Evolutionary conservation across 2,797 vertebrate genomes (phyloP), one percentile per base, ranked within the genome.

Genomic region (Halcyon leucocephala): DNA sequence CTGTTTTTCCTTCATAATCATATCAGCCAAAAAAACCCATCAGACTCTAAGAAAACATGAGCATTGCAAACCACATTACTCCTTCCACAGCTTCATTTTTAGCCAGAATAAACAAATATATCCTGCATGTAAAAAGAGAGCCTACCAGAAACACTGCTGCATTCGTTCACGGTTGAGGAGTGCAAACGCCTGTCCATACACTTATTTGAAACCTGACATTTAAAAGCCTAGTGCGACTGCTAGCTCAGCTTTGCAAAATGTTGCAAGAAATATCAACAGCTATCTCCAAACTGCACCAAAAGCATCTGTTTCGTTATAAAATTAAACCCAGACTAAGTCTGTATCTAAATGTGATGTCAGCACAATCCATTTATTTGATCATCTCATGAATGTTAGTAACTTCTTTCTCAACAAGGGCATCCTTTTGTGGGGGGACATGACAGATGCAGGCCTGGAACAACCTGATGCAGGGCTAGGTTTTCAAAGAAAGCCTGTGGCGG

Each of bases 41-140:
- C 4, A 71, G 65, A 61, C 33, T 64, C 62, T 82, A 83, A 86
- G 70, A 81, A 83, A 95, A 69, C 11, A 11, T 10, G 72, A 73
- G 57, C 67, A 82, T 3, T 70, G 74, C 54, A 87, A 87, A 58
- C 20, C 54, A 58, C 54, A n/a, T 7, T 33, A 57, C 21, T 83
- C 64, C 73, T 62, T 52, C 69, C 41, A 76, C 64, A 77, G 67
- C 29, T 80, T 57, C 22, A 61, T 55, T 91, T 93, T 82, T n/a
- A 93, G 67, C 28, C 66, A 54, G 46, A 62, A 85, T 61, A 85
- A 87, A 80, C 26, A 87, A 82, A 69, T 14, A 69, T 3, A 72
- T 54, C 26, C 21, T 42, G 55, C 46, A 77, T 31, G 54, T 54
- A 69, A 84, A 71, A 7, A 72, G 20, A 70, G 20, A 42, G 22